phyloP scores from a whole-genome alignment of 2,113 vertebrate genomes.

The Pheucticus melanocephalus region DNA sequence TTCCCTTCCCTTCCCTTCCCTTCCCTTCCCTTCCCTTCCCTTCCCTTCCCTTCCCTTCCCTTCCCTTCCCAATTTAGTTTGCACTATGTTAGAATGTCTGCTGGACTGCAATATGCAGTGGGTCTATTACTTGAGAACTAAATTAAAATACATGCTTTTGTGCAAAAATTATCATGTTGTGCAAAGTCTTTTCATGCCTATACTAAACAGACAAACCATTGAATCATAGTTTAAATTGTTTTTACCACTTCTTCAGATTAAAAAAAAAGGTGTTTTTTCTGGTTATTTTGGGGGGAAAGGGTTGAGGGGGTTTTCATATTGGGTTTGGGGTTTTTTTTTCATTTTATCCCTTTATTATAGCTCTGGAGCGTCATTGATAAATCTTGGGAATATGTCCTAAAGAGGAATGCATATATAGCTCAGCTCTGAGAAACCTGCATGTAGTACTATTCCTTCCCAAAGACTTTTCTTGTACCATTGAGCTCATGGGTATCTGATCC shows the following conservation, averaged over 20 bases:
- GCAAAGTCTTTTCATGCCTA: background rate
- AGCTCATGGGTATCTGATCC: background rate
- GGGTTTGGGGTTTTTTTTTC: background rate
- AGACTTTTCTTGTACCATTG: background rate
- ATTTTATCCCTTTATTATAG: background rate
- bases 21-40: too few relatives aligned
- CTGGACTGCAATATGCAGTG: background rate
- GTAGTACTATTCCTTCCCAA: background rate
- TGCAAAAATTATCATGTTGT: background rate
- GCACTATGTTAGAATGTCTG: background rate
- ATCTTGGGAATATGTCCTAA: background rate
- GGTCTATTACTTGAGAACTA: background rate
- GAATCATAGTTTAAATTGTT: background rate
- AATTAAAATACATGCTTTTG: background rate
- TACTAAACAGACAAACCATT: background rate
- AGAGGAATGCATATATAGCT: background rate
- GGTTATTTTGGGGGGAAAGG: fast-evolving
- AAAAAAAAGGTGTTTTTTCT: fast-evolving
- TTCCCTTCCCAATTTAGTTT: background rate
- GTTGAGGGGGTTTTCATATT: fast-evolving
- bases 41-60: too few relatives aligned
- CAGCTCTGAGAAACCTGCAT: background rate
- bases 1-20: too few relatives aligned
- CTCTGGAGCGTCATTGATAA: background rate
- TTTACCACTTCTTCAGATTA: background rate